Conservation (phyloP, 1,140 invertebrate species). For the Neodiprion pinetum region DNA sequence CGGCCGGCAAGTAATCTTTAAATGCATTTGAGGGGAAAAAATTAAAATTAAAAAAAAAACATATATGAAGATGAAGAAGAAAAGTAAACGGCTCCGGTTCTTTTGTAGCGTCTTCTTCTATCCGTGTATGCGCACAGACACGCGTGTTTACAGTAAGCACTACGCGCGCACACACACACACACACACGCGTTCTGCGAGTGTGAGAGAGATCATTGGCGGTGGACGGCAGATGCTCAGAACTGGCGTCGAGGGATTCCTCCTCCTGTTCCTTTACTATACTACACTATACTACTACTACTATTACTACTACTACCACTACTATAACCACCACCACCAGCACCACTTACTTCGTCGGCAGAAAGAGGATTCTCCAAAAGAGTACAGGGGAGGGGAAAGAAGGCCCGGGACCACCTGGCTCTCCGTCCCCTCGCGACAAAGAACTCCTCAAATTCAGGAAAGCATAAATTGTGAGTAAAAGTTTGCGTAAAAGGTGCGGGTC, state of each 20-base stretch:
- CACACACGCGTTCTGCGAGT: too few relatives aligned
- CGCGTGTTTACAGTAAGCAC: background rate
- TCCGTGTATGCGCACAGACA: background rate
- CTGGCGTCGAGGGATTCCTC: background rate
- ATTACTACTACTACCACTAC: too few relatives aligned
- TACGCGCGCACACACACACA: too few relatives aligned
- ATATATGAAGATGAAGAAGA: background rate
- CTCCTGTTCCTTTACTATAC: background rate
- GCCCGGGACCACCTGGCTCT: background rate
- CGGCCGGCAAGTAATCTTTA: background rate
- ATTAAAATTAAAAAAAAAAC: too few relatives aligned
- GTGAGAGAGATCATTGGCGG: background rate
- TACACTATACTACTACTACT: background rate
- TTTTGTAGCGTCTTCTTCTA: background rate
- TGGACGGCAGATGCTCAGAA: background rate
- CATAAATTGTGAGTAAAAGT: background rate
- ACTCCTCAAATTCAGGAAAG: background rate
- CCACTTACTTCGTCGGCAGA: background rate
- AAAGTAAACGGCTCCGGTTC: too few relatives aligned
- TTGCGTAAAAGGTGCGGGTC: constrained; percentile 21
- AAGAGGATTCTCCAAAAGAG: background rate
- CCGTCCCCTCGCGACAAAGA: background rate
- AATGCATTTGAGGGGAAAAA: background rate
- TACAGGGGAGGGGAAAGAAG: background rate
- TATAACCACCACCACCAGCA: too few relatives aligned